Evolutionary conservation across 2,113 vertebrate genomes (phyloP), one percentile per base, ranked within the genome.

Genomic region (Oplegnathus fasciatus): DNA sequence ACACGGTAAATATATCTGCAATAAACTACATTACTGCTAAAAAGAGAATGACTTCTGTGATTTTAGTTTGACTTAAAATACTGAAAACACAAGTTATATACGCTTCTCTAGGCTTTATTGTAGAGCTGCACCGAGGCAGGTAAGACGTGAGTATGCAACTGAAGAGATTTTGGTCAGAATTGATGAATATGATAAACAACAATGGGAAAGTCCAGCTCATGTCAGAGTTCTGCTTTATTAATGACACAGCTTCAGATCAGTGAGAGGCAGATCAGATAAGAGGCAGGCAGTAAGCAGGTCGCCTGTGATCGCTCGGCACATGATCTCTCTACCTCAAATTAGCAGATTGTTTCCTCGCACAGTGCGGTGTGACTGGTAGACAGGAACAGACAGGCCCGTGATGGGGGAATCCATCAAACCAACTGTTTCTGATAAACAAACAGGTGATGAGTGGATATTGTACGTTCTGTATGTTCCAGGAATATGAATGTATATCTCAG

Each of bases 341-440:
- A 69, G 64, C 62, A 17, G n/a, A 86, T 66, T 14, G 42, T 70
- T 89, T 78, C 78, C 84, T 87, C 18, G 30, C 52, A 65, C 5
- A 0, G 34, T 1, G 0, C 2, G 0, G 24, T 22, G 54, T 76
- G 75, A 72, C 78, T 18, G 30, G 66, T 26, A 67, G 37, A 58
- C 72, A 67, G 75, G 72, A 72, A 82, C 67, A 68, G 2, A 37
- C 55, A 62, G 14, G 20, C 46, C 74, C 30, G 44, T 22, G 50
- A 64, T 2, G 42, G 74, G 83, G 70, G 73, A 85, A 66, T 75
- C 70, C 42, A 18, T 81, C 65, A 60, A 5, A 84, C 13, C 42
- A 48, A 42, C 34, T n/a, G 65, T 77, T 86, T 90, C 82, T 83
- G 54, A 78, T 89, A 62, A 86, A 75, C 66, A 60, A 75, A 83